Evolutionary conservation across 2,888 invertebrate genomes (phyloP), one percentile per base, ranked within the genome.

Genomic region (Sphinx pinastri): DNA sequence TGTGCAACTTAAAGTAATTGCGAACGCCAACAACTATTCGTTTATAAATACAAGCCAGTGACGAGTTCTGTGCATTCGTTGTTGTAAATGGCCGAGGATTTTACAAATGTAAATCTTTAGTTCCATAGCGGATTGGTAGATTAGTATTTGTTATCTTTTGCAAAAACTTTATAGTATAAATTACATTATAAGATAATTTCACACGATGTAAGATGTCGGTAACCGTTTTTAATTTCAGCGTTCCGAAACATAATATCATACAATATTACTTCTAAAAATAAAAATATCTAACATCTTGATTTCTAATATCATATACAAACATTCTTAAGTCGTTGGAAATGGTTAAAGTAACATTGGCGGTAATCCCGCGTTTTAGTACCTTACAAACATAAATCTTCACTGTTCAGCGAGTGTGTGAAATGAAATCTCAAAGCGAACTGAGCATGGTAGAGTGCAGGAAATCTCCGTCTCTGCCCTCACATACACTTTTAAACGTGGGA

Each of bases 401-500:
- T 72, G 75, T 70, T 73, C 73, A 71, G 75, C 76, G 78, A 78
- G 77, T 81, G 79, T 71, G 76, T 73, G 68, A 70, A 75, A 75
- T 73, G 74, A 72, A 78, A 74, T 78, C 72, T 81, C 71, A 75
- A 77, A 79, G 78, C 76, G 68, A 54, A 70, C 69, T 60, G 71
- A 54, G 45, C 54, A 19, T 25, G 54, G 69, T 66, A 70, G 74
- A 76, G 74, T 72, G 75, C 68, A 70, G 73, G 47, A 63, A 70
- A 71, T 68, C 71, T 70, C 58, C 69, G 71, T 70, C 38, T 63
- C 60, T 63, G 31, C 38, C 51, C 51, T 45, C 63, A 71, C 69
- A 73, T 70, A 70, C 63, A 66, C 70, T 73, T 75, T 73, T 68
- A 73, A 72, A 19, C 63, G 49, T 49, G 19, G 47, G 19, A 19